Conservation (phyloP, 2,888 invertebrate genomes). For the Andrena hattorfiana region DNA sequence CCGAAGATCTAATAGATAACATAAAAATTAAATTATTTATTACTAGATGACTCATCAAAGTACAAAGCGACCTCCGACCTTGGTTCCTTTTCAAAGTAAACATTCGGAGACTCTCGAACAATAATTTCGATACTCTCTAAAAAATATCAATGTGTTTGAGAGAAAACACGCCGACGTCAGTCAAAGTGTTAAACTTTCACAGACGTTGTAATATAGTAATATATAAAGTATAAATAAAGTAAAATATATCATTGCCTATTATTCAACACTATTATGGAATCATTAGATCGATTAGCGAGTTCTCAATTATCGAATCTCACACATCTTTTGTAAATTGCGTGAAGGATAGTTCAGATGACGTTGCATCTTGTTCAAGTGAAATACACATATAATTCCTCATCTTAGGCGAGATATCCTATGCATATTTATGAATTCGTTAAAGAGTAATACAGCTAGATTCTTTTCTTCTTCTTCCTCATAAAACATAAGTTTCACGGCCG, state of each 20-base stretch:
- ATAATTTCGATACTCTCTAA: too few species aligned
- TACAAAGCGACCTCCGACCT: too few species aligned
- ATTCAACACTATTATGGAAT: background rate
- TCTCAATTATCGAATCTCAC: background rate
- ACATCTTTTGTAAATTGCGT: background rate
- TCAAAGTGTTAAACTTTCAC: too few species aligned
- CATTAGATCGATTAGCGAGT: background rate
- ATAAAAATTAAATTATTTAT: too few species aligned
- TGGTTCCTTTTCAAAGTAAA: too few species aligned
- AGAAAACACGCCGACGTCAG: too few species aligned
- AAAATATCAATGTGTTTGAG: too few species aligned
- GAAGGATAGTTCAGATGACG: background rate
- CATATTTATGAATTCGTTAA: constrained; percentile 41
- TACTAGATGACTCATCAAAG: too few species aligned
- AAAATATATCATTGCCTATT: background rate
- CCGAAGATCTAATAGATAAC: too few species aligned
- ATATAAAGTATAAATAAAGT: background rate
- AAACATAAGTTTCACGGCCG: constrained; percentile 29
- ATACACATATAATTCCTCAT: background rate
- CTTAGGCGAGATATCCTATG: constrained; percentile 13
- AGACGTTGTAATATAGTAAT: too few species aligned
- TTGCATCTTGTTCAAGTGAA: constrained; percentile 10
- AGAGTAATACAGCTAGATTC: constrained; percentile 23
- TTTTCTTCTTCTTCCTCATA: background rate
- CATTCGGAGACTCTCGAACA: too few species aligned